Evolutionary conservation across 2,113 vertebrate genomes (phyloP).

Genomic region (Stegostoma tigrinum): DNA sequence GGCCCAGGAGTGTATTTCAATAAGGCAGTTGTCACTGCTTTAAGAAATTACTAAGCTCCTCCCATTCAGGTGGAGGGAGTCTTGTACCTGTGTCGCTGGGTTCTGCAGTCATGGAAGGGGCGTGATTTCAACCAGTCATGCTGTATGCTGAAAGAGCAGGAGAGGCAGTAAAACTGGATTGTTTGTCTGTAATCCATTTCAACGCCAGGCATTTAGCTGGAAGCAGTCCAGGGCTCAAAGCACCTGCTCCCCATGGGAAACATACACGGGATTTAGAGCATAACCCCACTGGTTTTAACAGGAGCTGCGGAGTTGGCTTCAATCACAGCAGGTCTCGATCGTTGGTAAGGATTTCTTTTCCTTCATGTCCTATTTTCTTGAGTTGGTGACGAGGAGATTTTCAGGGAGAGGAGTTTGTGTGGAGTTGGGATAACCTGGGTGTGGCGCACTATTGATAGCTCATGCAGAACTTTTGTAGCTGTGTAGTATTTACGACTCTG

Average conservation of each 20-base stretch:
- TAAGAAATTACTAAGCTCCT: not conserved
- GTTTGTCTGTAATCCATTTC: not conserved
- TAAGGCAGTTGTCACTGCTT: not conserved
- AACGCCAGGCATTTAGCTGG: constrained; percentile 7
- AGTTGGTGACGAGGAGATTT: not conserved
- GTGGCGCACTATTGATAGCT: not conserved
- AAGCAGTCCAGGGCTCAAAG: not conserved
- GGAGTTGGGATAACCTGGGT: not conserved
- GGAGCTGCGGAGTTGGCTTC: not conserved
- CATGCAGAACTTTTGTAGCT: not conserved
- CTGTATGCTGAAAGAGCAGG: not conserved
- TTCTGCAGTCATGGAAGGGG: not conserved
- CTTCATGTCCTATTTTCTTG: not conserved
- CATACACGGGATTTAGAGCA: not conserved
- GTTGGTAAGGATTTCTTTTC: not conserved
- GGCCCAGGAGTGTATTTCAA: not conserved
- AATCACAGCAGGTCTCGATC: not conserved
- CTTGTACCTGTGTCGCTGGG: not conserved
- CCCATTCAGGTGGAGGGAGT: not conserved
- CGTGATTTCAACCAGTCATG: not conserved
- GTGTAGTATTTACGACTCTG: not conserved
- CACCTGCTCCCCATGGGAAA: not conserved
- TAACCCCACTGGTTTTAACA: not conserved
- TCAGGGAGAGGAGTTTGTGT: not conserved
- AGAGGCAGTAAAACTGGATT: constrained; percentile 22